Evolutionary conservation across 2,113 vertebrate species (phyloP).

Genomic region (Ellobius talpinus): DNA sequence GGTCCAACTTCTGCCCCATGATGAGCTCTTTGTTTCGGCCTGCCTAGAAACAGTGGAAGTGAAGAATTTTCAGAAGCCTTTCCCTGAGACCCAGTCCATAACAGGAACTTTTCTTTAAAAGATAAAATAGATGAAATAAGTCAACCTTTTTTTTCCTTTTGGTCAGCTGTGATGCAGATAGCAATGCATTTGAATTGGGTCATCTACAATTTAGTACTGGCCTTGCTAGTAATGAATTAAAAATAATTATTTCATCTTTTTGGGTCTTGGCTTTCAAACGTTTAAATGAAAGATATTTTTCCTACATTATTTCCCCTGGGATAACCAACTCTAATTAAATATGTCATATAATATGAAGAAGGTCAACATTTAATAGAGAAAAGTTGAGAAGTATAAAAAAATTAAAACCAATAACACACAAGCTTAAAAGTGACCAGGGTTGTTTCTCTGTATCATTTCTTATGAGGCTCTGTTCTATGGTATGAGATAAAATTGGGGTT

Average conservation of each 20-base stretch:
- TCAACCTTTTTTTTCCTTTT: slow-evolving; percentile 30
- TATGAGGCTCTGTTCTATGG: not conserved
- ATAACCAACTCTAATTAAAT: slow-evolving; percentile 23
- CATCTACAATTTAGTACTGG: not conserved
- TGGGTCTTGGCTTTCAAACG: not conserved
- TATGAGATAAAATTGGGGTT: not conserved
- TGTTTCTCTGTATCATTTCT: slow-evolving; percentile 31
- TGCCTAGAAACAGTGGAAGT: not conserved
- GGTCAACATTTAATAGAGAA: not conserved
- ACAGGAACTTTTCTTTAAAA: not conserved
- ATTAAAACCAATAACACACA: not conserved
- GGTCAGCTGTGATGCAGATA: not conserved
- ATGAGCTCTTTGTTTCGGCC: not conserved
- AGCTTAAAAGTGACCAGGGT: not conserved
- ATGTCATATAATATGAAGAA: not conserved
- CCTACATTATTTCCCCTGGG: not conserved
- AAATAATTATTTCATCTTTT: too few species aligned
- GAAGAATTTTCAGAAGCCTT: slow-evolving; percentile 27
- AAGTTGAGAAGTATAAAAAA: not conserved
- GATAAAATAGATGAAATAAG: slow-evolving; percentile 28
- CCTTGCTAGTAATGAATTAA: not conserved
- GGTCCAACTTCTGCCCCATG: not conserved
- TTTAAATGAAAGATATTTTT: not conserved
- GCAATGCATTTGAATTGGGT: not conserved
- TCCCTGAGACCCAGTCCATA: not conserved